Evolutionary conservation across 2,888 invertebrate species (phyloP), one percentile per base, ranked within the genome.

Genomic region (Cordilura impudica): DNA sequence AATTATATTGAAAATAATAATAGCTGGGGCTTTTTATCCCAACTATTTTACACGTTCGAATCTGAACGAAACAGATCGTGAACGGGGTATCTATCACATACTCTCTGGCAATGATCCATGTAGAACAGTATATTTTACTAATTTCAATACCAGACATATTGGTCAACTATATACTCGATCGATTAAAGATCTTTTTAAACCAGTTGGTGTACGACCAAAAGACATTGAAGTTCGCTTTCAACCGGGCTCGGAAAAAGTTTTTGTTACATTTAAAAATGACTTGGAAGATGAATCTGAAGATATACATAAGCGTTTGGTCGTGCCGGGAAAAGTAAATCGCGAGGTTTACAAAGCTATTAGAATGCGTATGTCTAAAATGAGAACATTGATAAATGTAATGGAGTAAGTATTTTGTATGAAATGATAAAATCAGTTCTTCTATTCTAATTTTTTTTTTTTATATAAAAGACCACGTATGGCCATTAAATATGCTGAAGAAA

Each of bases 21-120:
- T 89, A 51, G 86, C 89, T 4, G 90, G 90, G 5, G 97, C 98
- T 1, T 97, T 97, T 89, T 98, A 97, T 90, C 98, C 98, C 0
- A 94, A 98, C 89, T 98, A 95, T 89, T 98, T 96, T 90, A 89
- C 94, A 18, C 91, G 93, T 31, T 85, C 90, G 7, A 86, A 90
- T 18, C 91, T 91, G 1, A 89, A 89, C 39, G 91, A 92, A 60
- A 91, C 92, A 67, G 89, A 91, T 0, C 92, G 93, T 78, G 95
- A 96, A 86, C 90, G 92, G 0, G 92, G 93, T 23, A 93, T 95
- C 0, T 92, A 93, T 3, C 93, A 93, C 82, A 86, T 88, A 0
- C 90, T 97, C 0, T 92, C 92, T 18, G 96, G 96, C 0, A 90
- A 93, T 29, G 94, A 97, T 90, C 97, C 97, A 0, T 92, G 92